Conservation (phyloP, 2,888 invertebrate genomes). For the Melanostoma mellinum region DNA sequence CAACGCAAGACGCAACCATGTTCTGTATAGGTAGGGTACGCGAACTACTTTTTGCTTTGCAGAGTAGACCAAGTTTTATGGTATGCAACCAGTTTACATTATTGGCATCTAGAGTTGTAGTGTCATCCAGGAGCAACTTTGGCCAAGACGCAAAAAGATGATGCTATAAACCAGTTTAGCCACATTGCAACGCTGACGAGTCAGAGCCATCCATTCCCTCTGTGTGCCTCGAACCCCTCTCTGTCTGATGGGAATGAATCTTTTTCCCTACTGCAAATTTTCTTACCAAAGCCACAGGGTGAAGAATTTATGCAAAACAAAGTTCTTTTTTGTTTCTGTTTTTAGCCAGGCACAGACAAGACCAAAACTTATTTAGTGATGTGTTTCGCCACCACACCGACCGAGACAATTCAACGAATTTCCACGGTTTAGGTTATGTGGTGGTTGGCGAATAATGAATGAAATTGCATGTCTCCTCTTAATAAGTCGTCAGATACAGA, state of each 20-base stretch:
- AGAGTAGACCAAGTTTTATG: constrained; percentile 46
- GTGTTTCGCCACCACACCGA: no score
- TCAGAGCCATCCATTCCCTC: not conserved
- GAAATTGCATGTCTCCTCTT: constrained; percentile 66
- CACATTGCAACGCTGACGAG: constrained; percentile 55
- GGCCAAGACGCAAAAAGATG: constrained; percentile 34
- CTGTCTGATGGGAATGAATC: constrained; percentile 17
- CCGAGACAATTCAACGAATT: constrained; percentile 25
- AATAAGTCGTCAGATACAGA: constrained; percentile 49
- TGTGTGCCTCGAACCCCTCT: constrained; percentile 22
- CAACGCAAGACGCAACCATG: not conserved
- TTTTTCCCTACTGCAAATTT: constrained; percentile 20
- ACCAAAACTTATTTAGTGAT: not conserved
- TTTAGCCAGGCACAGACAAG: not conserved
- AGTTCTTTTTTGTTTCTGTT: not conserved
- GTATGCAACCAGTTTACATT: constrained; percentile 69
- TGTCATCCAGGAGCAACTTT: constrained; percentile 50
- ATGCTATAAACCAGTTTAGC: constrained; percentile 63
- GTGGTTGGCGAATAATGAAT: constrained; percentile 60
- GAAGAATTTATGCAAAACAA: constrained; percentile 29
- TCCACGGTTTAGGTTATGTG: constrained; percentile 61
- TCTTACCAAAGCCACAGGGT: constrained; percentile 14
- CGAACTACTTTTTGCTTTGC: constrained; percentile 28
- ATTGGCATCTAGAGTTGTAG: constrained; percentile 53
- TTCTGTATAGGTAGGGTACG: constrained; percentile 2